A percentile compares a stretch with the other conserved stretches of the same genome.
Conservation (phyloP, 2,113 vertebrate genomes). For the Malurus melanocephalus region DNA sequence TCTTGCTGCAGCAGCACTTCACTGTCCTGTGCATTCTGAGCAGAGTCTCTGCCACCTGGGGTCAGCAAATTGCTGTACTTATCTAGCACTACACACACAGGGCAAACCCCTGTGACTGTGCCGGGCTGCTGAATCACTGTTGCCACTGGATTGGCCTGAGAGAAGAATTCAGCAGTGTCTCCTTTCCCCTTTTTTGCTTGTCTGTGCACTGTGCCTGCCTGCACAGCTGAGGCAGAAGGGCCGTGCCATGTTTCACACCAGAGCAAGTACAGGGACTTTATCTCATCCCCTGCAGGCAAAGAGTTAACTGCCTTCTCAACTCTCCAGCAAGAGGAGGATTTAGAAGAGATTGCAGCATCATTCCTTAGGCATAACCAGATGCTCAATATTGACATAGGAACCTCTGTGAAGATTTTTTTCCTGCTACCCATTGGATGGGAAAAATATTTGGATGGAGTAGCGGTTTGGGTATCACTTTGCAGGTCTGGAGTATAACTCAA, state of each 20-base stretch:
- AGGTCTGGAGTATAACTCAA: constrained; percentile 33
- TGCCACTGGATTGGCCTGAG: neutral
- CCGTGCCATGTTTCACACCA: neutral
- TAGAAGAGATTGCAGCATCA: neutral
- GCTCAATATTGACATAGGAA: constrained; percentile 11
- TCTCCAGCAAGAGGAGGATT: neutral
- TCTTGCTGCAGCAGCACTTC: neutral
- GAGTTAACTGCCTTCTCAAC: neutral
- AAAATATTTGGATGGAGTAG: constrained; percentile 10
- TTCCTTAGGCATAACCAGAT: constrained; percentile 18
- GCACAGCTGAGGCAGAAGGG: neutral
- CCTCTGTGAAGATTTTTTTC: constrained; percentile 4
- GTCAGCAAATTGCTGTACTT: neutral
- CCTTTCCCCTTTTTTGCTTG: neutral
- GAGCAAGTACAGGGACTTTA: accelerated
- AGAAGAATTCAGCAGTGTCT: neutral
- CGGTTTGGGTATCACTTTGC: constrained; percentile 35
- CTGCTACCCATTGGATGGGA: neutral
- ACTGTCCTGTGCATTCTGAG: neutral
- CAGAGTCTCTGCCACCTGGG: neutral
- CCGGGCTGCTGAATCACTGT: neutral
- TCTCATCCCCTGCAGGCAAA: neutral
- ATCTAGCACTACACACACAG: no score
- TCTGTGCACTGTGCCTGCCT: neutral
- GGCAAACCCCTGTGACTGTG: neutral